A percentile compares a stretch with the other conserved stretches of the same genome.
These are phyloP conservation scores for Procambarus clarkii DNA, from an alignment of 1,140 invertebrate species.

Conservation along the genomic window DNA sequence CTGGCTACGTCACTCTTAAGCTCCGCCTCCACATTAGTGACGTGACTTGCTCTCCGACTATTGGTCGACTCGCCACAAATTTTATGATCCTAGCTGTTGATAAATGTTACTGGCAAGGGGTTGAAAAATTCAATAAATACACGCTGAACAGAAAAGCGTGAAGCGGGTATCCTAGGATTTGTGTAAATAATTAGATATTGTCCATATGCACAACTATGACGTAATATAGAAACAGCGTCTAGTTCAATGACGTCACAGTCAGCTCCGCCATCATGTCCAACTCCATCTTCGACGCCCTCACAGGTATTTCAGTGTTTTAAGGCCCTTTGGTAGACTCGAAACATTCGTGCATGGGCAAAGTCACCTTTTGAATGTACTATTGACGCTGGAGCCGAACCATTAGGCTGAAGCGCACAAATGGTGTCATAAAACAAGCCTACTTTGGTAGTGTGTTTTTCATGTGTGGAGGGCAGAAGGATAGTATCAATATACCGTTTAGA, in stretches of 20 bases:
- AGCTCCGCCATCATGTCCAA: slow-evolving; percentile 63
- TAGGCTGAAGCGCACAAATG: not conserved
- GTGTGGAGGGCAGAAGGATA: not conserved
- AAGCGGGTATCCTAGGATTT: not conserved
- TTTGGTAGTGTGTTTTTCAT: not conserved
- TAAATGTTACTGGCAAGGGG: not conserved
- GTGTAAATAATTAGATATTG: not conserved
- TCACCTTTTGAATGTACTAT: not conserved
- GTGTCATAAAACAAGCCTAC: not conserved
- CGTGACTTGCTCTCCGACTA: not conserved
- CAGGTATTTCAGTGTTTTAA: slow-evolving; percentile 53
- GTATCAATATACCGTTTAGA: not conserved
- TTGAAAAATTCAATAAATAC: not conserved
- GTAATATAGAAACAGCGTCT: not conserved
- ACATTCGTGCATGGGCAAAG: not conserved
- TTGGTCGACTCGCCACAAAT: not conserved
- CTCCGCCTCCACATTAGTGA: not conserved
- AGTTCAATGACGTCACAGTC: slow-evolving; percentile 39
- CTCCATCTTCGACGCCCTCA: slow-evolving; percentile 60
- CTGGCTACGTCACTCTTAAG: slow-evolving; percentile 29
- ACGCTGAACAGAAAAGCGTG: too few species aligned
- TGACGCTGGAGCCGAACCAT: not conserved
- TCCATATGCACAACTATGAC: not conserved
- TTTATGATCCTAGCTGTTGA: not conserved
- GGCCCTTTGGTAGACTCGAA: not conserved